These are phyloP conservation scores for Conus canariensis DNA, from an alignment of 2,888 invertebrate genomes.

Conservation along the genomic window DNA sequence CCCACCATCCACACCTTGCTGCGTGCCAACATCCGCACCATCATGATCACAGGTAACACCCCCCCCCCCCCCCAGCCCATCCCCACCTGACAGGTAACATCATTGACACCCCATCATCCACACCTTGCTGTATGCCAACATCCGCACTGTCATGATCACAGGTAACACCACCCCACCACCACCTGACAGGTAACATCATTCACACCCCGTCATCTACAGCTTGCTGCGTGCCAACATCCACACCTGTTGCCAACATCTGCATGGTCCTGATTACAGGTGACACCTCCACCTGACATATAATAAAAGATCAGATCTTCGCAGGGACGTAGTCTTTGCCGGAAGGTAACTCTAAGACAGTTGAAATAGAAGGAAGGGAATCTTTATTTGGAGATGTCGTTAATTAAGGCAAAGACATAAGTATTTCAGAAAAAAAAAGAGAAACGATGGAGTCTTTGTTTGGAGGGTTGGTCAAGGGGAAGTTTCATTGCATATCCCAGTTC, in stretches of 20 bases:
- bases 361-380: too few relatives aligned
- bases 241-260: constrained; percentile 59
- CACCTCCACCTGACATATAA: background rate
- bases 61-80: background rate
- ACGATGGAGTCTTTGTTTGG: too few relatives aligned
- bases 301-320: too few relatives aligned
- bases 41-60: background rate
- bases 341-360: too few relatives aligned
- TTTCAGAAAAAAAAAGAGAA: too few relatives aligned
- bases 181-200: constrained; percentile 44
- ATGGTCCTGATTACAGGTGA: background rate
- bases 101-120: constrained; percentile 76
- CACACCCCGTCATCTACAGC: constrained; percentile 52
- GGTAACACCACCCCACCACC: background rate
- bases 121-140: constrained; percentile 77
- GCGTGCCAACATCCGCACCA: constrained; percentile 76
- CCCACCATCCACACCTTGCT: constrained; percentile 67
- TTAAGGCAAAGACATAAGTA: too few relatives aligned
- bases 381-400: too few relatives aligned
- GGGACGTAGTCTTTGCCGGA: too few relatives aligned
- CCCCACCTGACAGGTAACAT: background rate
- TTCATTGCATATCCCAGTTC: too few relatives aligned
- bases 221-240: constrained; percentile 76
- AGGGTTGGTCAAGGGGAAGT: too few relatives aligned
- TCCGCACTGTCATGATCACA: constrained; percentile 80